Conservation (phyloP, 2,113 vertebrate species). For the Calcarius ornatus region DNA sequence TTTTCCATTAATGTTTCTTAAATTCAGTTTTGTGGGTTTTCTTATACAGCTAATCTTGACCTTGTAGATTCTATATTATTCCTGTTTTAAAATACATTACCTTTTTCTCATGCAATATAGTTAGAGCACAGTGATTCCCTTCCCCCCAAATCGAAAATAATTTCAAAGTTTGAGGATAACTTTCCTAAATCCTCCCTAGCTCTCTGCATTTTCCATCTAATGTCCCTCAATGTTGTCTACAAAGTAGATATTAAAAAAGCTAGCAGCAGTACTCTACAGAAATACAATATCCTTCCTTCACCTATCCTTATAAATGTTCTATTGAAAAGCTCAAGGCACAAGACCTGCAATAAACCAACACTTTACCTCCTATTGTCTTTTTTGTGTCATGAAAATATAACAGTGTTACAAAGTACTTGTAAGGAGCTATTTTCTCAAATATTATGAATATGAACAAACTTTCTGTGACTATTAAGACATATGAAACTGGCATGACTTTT, state of each 20-base stretch:
- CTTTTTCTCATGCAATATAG: background rate
- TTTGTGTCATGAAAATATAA: background rate
- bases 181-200: background rate
- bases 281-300: background rate
- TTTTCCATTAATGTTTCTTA: background rate
- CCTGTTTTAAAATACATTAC: background rate
- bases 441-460: background rate
- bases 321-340: background rate
- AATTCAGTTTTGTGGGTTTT: background rate
- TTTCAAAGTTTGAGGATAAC: background rate
- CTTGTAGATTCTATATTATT: background rate
- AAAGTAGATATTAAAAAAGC: background rate
- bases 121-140: background rate
- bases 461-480: background rate
- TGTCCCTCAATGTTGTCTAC: background rate
- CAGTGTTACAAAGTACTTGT: background rate
- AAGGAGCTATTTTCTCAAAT: background rate
- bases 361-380: background rate
- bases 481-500: background rate
- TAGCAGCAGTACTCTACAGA: background rate
- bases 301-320: background rate
- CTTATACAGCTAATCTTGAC: background rate
- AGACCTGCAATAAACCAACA: accelerated
- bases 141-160: background rate
- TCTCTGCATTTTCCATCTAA: background rate